Base-by-base conservation (phyloP, 2,888 invertebrate genomes). In the Rhingia campestris region DNA sequence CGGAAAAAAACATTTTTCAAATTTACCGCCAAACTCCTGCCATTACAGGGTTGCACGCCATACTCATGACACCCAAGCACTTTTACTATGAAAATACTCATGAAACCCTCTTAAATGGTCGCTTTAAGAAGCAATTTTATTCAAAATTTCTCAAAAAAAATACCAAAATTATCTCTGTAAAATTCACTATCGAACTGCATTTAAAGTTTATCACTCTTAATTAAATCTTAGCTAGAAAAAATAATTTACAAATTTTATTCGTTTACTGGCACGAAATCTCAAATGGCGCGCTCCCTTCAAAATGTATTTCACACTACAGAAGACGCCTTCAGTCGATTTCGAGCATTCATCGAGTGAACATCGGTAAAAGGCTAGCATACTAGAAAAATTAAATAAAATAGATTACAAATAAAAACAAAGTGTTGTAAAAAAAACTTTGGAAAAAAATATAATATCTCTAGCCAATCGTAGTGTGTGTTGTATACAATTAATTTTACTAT, bases 241-340 rank as follows among this genome's bases (percentile, higher is more conserved):
- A 53, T 73, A 14, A 81, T 87, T 86, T 88, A 75, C 37, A 89
- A 86, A 70, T 87, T 84, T 81, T 82, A 87, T 79, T 87, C 87
- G 84, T 87, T 86, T 81, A 86, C 85, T 79, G 81, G 59, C 51
- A 85, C 84, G 87, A 86, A 87, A 76, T 79, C 77, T 88, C 86
- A 87, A 92, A 93, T 92, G 87, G 92, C 93, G 94, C 94, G 94
- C 94, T 94, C 94, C 94, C 93, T 94, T 94, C 93, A 93, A 93
- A 94, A 94, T 94, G 93, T 93, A 94, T 94, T 94, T 93, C 93
- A 93, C 93, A 93, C 92, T 92, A 91, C 92, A 92, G 91, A 91
- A 92, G 93, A 92, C 92, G 92, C 92, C 92, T 89, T 91, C 93
- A 94, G 94, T 93, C 93, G 93, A 93, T 92, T 92, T 92, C 92